These are phyloP conservation scores for Enchytraeus crypticus DNA, from an alignment of 2,888 invertebrate genomes.

Conservation along the genomic window DNA sequence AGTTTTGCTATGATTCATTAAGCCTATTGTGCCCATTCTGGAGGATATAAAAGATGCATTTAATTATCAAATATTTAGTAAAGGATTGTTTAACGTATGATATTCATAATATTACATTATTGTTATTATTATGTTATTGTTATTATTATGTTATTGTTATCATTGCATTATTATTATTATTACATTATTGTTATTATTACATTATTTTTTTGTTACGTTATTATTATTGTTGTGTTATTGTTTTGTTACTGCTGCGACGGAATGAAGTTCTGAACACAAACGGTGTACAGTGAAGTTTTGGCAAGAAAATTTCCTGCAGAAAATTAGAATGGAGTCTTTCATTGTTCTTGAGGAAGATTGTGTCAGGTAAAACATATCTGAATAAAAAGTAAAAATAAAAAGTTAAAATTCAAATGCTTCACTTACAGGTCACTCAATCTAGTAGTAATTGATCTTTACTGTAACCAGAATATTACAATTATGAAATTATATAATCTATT, in stretches of 20 bases:
- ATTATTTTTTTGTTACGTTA: neutral
- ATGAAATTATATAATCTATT: too few relatives aligned
- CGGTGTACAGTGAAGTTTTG: conserved; percentile 1
- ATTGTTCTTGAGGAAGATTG: neutral
- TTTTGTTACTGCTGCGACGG: neutral
- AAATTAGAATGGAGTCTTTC: conserved; percentile 1
- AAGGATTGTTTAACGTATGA: neutral
- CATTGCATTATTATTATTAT: neutral
- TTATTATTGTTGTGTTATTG: neutral
- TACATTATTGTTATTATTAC: neutral
- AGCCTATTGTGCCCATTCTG: too few relatives aligned
- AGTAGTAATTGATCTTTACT: too few relatives aligned
- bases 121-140: too few relatives aligned
- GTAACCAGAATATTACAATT: too few relatives aligned
- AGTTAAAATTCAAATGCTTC: too few relatives aligned
- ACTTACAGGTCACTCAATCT: too few relatives aligned
- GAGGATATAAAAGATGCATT: too few relatives aligned
- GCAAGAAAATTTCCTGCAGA: neutral
- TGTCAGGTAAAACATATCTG: neutral
- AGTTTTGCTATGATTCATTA: too few relatives aligned
- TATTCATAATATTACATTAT: too few relatives aligned
- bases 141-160: too few relatives aligned
- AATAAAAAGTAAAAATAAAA: too few relatives aligned
- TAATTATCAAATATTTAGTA: neutral
- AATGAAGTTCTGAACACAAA: conserved; percentile 1